Conservation (phyloP, 2,888 invertebrate species). For the Punctoribates punctum region DNA sequence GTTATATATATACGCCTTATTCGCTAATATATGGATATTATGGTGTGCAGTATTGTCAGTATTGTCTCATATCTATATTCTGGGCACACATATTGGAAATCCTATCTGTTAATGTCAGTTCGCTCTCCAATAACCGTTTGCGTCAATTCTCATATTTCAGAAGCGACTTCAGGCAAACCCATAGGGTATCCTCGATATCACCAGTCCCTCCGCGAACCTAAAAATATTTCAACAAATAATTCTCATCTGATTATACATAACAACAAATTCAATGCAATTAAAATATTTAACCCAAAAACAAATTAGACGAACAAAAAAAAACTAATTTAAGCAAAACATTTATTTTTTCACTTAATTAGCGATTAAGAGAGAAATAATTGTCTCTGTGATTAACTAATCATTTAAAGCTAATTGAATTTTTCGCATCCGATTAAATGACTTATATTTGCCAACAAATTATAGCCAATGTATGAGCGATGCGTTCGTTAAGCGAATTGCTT, state of each 20-base stretch:
- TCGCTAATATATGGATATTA: background rate
- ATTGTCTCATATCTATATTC: conserved; percentile 28
- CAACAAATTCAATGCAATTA: background rate
- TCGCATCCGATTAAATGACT: background rate
- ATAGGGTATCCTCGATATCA: conserved; percentile 4
- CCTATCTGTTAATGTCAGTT: conserved; percentile 37
- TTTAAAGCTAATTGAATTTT: conserved; percentile 22
- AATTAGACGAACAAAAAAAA: background rate
- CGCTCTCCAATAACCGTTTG: conserved; percentile 26
- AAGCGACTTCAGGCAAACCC: conserved; percentile 34
- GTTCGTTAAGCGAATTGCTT: background rate
- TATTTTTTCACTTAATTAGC: conserved; percentile 12
- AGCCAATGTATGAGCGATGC: too few species aligned
- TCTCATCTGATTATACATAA: background rate
- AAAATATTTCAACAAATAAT: conserved; percentile 4
- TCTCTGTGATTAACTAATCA: conserved; percentile 15
- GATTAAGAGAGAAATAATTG: background rate
- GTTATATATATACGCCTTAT: background rate
- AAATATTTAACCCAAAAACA: background rate
- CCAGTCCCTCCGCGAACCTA: background rate
- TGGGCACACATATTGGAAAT: conserved; percentile 16
- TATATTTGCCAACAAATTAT: background rate
- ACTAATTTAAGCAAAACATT: background rate
- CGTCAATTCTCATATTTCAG: conserved; percentile 33
- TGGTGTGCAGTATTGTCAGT: background rate